These are phyloP conservation scores for Drosophila insularis DNA, from an alignment of 1,140 invertebrate genomes.

Conservation along the genomic window DNA sequence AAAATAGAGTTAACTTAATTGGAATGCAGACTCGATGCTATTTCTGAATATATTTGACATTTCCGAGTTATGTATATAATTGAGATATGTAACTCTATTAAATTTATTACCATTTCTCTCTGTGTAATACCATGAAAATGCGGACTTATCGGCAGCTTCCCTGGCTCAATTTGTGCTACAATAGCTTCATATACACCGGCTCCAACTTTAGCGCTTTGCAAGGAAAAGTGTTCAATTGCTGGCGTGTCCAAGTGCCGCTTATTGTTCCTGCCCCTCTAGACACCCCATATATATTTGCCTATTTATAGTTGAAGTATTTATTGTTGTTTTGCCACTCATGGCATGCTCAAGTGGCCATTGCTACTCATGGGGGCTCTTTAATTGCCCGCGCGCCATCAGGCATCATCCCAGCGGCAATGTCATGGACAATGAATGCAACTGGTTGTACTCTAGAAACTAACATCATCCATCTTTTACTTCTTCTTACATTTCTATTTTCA, in stretches of 20 bases:
- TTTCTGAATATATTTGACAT: no score
- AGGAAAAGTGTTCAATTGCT: conserved; percentile 66
- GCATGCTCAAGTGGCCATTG: conserved; percentile 76
- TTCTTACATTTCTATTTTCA: conserved; percentile 13
- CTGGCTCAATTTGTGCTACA: neutral
- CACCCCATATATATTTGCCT: conserved; percentile 67
- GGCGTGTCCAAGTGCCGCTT: conserved; percentile 45
- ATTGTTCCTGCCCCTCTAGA: conserved; percentile 33
- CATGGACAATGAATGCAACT: conserved; percentile 68
- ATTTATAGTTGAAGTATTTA: conserved; percentile 81
- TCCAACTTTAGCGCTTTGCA: conserved; percentile 15
- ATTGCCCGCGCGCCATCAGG: conserved; percentile 50
- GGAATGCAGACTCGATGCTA: no score
- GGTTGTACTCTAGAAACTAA: conserved; percentile 39
- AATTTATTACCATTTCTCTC: conserved; percentile 12
- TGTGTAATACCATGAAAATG: conserved; percentile 4
- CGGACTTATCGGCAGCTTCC: conserved; percentile 42
- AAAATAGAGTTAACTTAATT: no score
- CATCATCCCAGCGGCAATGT: conserved; percentile 51
- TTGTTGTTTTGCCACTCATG: conserved; percentile 75
- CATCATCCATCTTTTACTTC: neutral
- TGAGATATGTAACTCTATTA: no score
- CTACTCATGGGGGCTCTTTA: conserved; percentile 67
- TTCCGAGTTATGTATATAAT: no score
- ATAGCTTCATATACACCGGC: neutral